Percentiles rank a stretch among this genome's conserved stretches.
Evolutionary conservation across 1,140 invertebrate species (phyloP).

Genomic region (Hylaeus volcanicus): DNA sequence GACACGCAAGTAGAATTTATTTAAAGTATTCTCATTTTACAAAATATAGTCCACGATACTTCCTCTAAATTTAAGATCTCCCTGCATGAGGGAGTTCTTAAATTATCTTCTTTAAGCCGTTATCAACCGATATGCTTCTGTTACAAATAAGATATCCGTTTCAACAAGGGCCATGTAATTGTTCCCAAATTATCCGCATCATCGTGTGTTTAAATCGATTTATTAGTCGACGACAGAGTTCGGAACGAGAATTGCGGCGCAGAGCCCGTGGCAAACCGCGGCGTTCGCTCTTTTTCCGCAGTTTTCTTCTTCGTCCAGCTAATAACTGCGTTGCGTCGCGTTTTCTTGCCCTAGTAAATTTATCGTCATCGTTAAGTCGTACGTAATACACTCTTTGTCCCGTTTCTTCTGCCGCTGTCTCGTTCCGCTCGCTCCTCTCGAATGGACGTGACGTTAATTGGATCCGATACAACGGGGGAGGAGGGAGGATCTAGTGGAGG

Average conservation of each 20-base stretch:
- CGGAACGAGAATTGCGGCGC: background rate
- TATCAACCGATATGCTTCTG: too few relatives aligned
- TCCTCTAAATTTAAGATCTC: too few relatives aligned
- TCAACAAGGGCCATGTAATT: too few relatives aligned
- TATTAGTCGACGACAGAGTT: background rate
- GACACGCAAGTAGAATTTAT: too few relatives aligned
- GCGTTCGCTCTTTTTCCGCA: background rate
- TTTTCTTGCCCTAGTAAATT: constrained; percentile 1
- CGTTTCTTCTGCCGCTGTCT: background rate
- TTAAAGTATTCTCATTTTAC: too few relatives aligned
- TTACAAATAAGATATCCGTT: too few relatives aligned
- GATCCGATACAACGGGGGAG: constrained; percentile 17
- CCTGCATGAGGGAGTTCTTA: too few relatives aligned
- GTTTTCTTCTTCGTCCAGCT: background rate
- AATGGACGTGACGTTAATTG: constrained; percentile 29
- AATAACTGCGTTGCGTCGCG: constrained; percentile 3
- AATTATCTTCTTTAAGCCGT: too few relatives aligned
- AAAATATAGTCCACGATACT: too few relatives aligned
- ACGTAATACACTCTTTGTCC: constrained; percentile 4
- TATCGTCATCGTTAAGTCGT: background rate
- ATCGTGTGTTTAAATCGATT: background rate
- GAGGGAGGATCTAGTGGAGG: background rate
- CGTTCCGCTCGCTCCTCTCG: background rate
- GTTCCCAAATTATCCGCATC: too few relatives aligned
- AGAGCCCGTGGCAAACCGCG: background rate